These are phyloP conservation scores for Pogonus chalceus DNA, from an alignment of 1,140 invertebrate species.

Conservation along the genomic window DNA sequence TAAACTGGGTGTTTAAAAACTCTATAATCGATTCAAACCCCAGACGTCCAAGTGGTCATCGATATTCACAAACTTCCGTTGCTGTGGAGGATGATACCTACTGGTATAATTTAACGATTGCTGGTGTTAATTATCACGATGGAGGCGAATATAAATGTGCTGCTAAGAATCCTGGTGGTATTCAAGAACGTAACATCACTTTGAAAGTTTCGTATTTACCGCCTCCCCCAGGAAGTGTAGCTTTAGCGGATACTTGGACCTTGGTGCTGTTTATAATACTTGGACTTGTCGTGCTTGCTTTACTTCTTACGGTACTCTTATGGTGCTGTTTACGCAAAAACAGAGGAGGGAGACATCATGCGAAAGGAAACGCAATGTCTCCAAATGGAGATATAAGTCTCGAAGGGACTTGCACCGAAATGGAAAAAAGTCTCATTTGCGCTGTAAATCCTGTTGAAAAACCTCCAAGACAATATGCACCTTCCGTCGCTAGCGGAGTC, in stretches of 20 bases:
- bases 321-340: constrained; percentile 57
- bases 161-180: constrained; percentile 75
- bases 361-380: constrained; percentile 44
- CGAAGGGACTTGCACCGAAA: constrained; percentile 50
- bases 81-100: constrained; percentile 35
- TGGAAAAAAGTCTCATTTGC: constrained; percentile 69
- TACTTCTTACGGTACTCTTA: constrained; percentile 51
- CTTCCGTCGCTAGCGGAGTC: constrained; percentile 52
- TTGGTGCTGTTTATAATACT: constrained; percentile 35
- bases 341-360: constrained; percentile 41
- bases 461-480: constrained; percentile 58
- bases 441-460: constrained; percentile 73
- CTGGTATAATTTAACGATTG: constrained; percentile 71
- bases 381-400: constrained; percentile 49
- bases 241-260: constrained; percentile 26
- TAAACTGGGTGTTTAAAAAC: constrained; percentile 63
- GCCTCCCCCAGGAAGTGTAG: constrained; percentile 34
- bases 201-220: constrained; percentile 44
- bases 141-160: constrained; percentile 81
- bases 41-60: constrained; percentile 41
- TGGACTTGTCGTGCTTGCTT: constrained; percentile 43
- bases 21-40: constrained; percentile 46
- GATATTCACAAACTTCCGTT: constrained; percentile 41
- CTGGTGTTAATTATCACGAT: constrained; percentile 58
- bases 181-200: constrained; percentile 61